Conservation (phyloP, 64 coral and sea anemone genomes). For the Exaiptasia diaphana region DNA sequence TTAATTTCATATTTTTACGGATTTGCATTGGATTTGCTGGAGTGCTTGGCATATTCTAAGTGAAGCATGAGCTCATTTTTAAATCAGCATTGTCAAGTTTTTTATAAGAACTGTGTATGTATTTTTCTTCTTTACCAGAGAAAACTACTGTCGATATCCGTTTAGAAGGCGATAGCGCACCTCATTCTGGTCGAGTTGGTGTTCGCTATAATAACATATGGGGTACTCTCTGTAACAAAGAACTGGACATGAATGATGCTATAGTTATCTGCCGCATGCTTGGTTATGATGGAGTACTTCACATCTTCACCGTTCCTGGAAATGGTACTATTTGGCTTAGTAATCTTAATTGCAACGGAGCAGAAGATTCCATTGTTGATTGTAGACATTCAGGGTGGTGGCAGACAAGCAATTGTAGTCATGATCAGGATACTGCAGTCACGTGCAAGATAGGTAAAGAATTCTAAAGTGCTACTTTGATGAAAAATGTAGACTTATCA, state of each 20-base stretch:
- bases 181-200: neutral
- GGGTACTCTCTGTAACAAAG: neutral
- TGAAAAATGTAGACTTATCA: neutral
- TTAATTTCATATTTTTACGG: no score
- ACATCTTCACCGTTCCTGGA: neutral
- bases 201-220: conserved; percentile 2
- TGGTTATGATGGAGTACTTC: neutral
- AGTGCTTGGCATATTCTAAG: no score
- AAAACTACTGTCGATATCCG: no score
- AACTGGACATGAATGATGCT: neutral
- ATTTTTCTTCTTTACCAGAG: no score
- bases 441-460: conserved; percentile 11
- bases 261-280: neutral
- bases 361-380: neutral
- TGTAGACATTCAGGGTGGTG: conserved; percentile 4
- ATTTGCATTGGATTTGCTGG: no score
- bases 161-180: neutral
- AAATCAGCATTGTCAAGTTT: no score
- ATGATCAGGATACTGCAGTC: neutral
- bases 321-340: conserved; percentile 1
- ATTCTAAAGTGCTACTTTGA: neutral
- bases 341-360: neutral
- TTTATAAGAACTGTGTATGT: no score
- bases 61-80: no score
- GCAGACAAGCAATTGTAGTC: neutral